A percentile compares a stretch with the other conserved stretches of the same genome.
phyloP scores from a whole-genome alignment of 2,888 invertebrate species.

The Panopea generosa region DNA sequence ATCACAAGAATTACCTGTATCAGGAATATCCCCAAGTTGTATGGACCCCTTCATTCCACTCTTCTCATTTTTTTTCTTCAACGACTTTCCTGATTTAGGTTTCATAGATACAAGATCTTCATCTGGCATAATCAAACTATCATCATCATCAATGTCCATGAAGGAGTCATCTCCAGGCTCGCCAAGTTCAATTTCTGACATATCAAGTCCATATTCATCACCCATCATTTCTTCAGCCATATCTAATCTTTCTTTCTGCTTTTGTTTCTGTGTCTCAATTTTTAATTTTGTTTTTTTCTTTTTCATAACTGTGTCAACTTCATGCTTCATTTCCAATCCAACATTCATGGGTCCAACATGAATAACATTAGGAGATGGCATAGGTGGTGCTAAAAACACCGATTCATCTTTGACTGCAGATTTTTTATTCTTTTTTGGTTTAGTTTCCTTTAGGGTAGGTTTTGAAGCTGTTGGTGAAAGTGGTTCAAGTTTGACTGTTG shows the following conservation, averaged over 20 bases:
- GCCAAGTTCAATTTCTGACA: constrained; percentile 54
- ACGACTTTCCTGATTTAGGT: constrained; percentile 27
- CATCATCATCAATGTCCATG: constrained; percentile 58
- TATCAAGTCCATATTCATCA: constrained; percentile 53
- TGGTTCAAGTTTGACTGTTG: neutral
- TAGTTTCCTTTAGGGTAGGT: constrained; percentile 23
- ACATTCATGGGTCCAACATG: constrained; percentile 49
- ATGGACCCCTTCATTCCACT: neutral
- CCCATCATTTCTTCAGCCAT: constrained; percentile 46
- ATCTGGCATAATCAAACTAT: constrained; percentile 54
- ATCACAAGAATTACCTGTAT: constrained; percentile 14
- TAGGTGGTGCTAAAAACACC: constrained; percentile 24
- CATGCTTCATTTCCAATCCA: constrained; percentile 32
- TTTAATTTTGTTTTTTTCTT: constrained; percentile 88
- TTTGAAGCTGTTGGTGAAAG: constrained; percentile 1
- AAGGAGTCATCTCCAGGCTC: constrained; percentile 57
- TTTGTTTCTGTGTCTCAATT: constrained; percentile 34
- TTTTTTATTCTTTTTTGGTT: constrained; percentile 53
- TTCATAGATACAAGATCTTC: constrained; percentile 64
- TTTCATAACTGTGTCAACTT: constrained; percentile 88
- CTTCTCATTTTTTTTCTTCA: constrained; percentile 40
- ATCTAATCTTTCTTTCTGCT: constrained; percentile 13
- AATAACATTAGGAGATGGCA: constrained; percentile 52
- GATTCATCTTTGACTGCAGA: constrained; percentile 25
- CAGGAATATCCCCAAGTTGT: neutral